Evolutionary conservation across 2,888 invertebrate species (phyloP).

Genomic region (Sphaerolaimus hirsutus): DNA sequence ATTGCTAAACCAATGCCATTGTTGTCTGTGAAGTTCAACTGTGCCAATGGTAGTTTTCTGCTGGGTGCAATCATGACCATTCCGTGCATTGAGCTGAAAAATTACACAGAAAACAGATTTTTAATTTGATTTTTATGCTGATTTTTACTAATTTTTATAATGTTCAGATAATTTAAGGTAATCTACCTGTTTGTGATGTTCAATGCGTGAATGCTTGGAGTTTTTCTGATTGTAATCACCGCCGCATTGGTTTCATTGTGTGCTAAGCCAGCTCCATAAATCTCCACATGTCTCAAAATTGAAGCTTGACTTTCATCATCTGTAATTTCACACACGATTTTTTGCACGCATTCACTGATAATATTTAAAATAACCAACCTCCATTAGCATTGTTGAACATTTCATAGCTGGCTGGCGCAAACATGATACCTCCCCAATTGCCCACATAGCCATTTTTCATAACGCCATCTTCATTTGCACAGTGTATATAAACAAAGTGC

Average conservation of each 20-base stretch:
- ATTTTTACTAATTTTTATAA: too few relatives aligned
- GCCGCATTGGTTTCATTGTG: constrained; percentile 74
- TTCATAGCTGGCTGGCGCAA: constrained; percentile 9
- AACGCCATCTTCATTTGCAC: too few relatives aligned
- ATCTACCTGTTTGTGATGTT: constrained; percentile 53
- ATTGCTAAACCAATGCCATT: constrained; percentile 70
- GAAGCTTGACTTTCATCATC: too few relatives aligned
- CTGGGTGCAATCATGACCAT: constrained; percentile 38
- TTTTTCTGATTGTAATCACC: constrained; percentile 61
- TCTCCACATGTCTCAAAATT: constrained; percentile 44
- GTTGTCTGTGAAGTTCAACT: constrained; percentile 35
- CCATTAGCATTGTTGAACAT: too few relatives aligned
- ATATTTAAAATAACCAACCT: too few relatives aligned
- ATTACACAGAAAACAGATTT: background rate
- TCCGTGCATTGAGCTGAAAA: constrained; percentile 44
- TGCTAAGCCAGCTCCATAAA: constrained; percentile 72
- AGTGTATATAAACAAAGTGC: constrained; percentile 67
- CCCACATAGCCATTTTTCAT: constrained; percentile 32
- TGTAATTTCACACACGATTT: too few relatives aligned
- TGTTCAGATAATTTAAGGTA: too few relatives aligned
- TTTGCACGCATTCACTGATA: too few relatives aligned
- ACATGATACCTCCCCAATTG: constrained; percentile 89
- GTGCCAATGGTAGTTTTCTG: constrained; percentile 11
- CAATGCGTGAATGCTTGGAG: constrained; percentile 53
- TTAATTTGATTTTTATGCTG: too few relatives aligned